Percentiles rank a stretch among this genome's conserved stretches.
phyloP scores from a whole-genome alignment of 2,888 invertebrate species.

The Leptura quadrifasciata region DNA sequence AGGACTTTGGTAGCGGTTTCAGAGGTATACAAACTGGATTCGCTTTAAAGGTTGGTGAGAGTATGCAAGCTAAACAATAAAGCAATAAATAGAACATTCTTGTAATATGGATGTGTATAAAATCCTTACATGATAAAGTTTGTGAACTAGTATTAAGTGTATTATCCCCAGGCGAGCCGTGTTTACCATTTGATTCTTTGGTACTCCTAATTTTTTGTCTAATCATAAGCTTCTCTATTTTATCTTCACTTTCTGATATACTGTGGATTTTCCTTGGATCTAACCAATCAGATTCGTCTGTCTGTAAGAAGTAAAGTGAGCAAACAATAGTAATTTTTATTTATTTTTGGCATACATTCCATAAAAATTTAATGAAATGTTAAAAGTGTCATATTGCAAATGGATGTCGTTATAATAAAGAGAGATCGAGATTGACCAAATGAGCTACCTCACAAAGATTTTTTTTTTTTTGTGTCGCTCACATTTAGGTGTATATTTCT shows the following conservation, averaged over 20 bases:
- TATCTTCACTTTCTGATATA: slow-evolving; percentile 77
- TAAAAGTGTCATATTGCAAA: too few relatives aligned
- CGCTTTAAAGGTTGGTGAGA: slow-evolving; percentile 73
- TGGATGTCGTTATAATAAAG: too few relatives aligned
- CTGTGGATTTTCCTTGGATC: slow-evolving; percentile 75
- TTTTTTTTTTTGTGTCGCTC: too few relatives aligned
- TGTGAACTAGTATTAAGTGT: slow-evolving; percentile 76
- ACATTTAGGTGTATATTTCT: too few relatives aligned
- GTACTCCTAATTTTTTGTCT: slow-evolving; percentile 75
- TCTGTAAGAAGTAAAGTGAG: slow-evolving; percentile 74
- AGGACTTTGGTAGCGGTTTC: slow-evolving; percentile 78
- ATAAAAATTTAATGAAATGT: too few relatives aligned
- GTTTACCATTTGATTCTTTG: slow-evolving; percentile 65
- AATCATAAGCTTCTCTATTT: slow-evolving; percentile 75
- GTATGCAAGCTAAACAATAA: slow-evolving; percentile 62
- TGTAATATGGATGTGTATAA: background rate
- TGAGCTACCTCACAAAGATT: too few relatives aligned
- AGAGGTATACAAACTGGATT: slow-evolving; percentile 78
- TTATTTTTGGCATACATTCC: too few relatives aligned
- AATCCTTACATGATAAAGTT: slow-evolving; percentile 65
- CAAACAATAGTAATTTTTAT: slow-evolving; percentile 18
- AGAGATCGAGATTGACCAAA: too few relatives aligned
- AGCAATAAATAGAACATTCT: background rate
- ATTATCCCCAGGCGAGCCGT: slow-evolving; percentile 74
- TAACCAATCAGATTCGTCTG: slow-evolving; percentile 79